phyloP scores from a whole-genome alignment of 2,113 vertebrate genomes.

The Glareola pratincola region DNA sequence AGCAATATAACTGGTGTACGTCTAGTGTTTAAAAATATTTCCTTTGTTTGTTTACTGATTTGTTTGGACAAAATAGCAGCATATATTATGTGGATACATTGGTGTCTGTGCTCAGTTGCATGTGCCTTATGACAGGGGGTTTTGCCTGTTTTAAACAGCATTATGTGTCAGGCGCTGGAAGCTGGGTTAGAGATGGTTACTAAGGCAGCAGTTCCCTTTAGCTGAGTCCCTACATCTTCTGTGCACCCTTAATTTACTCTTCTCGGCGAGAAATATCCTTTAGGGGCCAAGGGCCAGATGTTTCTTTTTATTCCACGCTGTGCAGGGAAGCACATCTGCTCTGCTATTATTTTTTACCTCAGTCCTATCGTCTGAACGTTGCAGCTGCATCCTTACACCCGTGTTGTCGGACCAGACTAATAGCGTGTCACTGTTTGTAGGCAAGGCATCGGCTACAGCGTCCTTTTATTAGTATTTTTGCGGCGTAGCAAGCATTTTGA shows the following conservation, averaged over 20 bases:
- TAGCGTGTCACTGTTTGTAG: neutral
- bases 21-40: constrained; percentile 40
- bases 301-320: constrained; percentile 35
- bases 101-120: neutral
- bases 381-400: constrained; percentile 12
- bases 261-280: constrained; percentile 9
- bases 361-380: neutral
- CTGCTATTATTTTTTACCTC: constrained; percentile 26
- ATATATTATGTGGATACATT: constrained; percentile 22
- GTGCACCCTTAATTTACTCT: constrained; percentile 35
- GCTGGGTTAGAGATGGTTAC: neutral
- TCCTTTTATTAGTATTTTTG: neutral
- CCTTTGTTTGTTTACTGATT: constrained; percentile 46
- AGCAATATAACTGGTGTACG: constrained; percentile 29
- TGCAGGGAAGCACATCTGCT: constrained; percentile 30
- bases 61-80: constrained; percentile 21
- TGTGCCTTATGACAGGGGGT: neutral
- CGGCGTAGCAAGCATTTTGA: neutral
- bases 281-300: constrained; percentile 54
- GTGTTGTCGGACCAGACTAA: neutral
- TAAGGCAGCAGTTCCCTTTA: constrained; percentile 10
- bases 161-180: neutral
- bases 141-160: constrained; percentile 5
- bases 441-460: neutral
- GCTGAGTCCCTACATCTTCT: constrained; percentile 4